Evolutionary conservation across 92 coral and sea anemone genomes (phyloP), one percentile per base, ranked within the genome.

Genomic region (Porites lobata): DNA sequence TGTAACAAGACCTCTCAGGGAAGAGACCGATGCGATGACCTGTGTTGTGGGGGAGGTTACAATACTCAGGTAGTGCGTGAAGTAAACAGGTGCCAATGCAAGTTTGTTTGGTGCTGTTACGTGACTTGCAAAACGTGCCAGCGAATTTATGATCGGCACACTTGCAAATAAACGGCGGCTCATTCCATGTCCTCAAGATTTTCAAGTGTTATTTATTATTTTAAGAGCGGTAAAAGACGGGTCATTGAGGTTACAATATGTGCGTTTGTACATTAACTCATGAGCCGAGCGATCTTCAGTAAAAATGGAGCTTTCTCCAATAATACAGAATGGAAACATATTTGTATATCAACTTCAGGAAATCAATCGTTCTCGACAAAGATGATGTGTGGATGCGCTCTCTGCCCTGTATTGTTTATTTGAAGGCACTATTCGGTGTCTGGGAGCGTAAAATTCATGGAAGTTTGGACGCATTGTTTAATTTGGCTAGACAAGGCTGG

Each of bases 21-120:
- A 22, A 72, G 79, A 26, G 98, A 94, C 89, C 91, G 97, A 54
- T 97, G 99, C 62, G 91, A 90, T 69, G 50, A 83, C 64, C 77
- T 97, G 80, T 97, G 99, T 79, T 97, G 99, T 18, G 99, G 99
- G 1, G 83, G 80, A 15, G 99, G 99, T 7, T 97, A 97, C 77
- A 94, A 97, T 82, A 97, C 99, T 9, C 91, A 89, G 75, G 91
- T 90, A 21, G 90, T 90, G 52, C 91, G 99, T 63, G 98, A 95
- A 66, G 85, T 79, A 17, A 92, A 72, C 50, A 75, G 86, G 59
- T 97, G 99, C 78, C 90, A 86, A 15, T 97, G 99, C 75, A 86
- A 79, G 84, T 97, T 97, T 80, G 78, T 88, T 15, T 97, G 98
- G 97, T 97, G 99, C 56, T 97, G 99, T 85, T 75, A 76, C 56